Percentiles rank a stretch among this genome's conserved stretches.
phyloP scores from a whole-genome alignment of 2,888 invertebrate genomes.

The Caenorhabditis sp. region DNA sequence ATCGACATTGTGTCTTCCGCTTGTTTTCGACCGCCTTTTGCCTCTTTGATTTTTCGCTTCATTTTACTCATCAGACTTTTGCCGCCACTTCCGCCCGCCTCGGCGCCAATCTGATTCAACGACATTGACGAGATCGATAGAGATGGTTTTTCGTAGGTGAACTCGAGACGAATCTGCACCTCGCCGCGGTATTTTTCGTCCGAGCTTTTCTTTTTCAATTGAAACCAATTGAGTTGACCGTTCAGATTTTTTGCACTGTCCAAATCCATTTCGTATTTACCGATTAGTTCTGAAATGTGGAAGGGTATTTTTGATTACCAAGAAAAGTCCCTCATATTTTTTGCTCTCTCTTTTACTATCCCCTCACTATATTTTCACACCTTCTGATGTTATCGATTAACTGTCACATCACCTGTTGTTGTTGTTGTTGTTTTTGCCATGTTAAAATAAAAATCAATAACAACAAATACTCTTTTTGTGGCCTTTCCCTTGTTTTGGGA shows the following conservation, averaged over 20 bases:
- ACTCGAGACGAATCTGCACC: conserved; percentile 54
- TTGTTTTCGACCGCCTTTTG: conserved; percentile 45
- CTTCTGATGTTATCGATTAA: too few relatives aligned
- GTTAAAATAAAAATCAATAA: too few relatives aligned
- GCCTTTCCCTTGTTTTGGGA: too few relatives aligned
- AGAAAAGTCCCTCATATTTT: too few relatives aligned
- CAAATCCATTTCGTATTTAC: conserved; percentile 42
- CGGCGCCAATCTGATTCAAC: conserved; percentile 24
- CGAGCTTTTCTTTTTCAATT: conserved; percentile 50
- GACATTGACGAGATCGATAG: conserved; percentile 52
- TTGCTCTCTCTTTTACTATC: too few relatives aligned
- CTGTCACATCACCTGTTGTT: too few relatives aligned
- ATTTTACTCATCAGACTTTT: conserved; percentile 40
- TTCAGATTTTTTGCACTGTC: conserved; percentile 37
- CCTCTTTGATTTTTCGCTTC: conserved; percentile 54
- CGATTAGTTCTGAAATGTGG: conserved; percentile 40
- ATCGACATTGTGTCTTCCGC: conserved; percentile 53
- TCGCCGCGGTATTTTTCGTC: conserved; percentile 57
- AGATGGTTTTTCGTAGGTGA: conserved; percentile 53
- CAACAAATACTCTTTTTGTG: too few relatives aligned
- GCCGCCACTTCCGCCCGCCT: not conserved
- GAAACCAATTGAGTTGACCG: conserved; percentile 45
- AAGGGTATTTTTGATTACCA: too few relatives aligned
- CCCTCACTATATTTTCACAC: too few relatives aligned
- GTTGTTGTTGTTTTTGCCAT: too few relatives aligned